A percentile compares a stretch with the other conserved stretches of the same genome.
These are phyloP conservation scores for Notoglanidium macrostoma DNA, from an alignment of 2,797 vertebrate genomes.

Conservation along the genomic window DNA sequence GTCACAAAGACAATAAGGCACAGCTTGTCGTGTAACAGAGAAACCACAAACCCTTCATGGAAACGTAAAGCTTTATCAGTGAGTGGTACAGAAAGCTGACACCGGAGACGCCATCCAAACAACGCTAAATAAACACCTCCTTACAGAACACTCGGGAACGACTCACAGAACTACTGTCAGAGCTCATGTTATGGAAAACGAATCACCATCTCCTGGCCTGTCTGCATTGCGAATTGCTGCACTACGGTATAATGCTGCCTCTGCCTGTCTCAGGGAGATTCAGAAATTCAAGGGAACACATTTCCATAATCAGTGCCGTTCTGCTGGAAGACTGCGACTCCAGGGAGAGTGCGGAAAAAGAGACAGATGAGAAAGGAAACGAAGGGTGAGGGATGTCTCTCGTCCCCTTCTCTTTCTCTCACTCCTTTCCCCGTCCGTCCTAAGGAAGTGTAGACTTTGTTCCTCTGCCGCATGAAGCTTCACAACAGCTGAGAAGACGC, in stretches of 20 bases:
- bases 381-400: background rate
- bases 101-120: background rate
- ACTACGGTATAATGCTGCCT: background rate
- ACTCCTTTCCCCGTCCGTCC: background rate
- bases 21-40: background rate
- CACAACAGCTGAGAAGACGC: constrained; percentile 5
- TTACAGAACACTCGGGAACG: background rate
- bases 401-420: background rate
- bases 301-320: constrained; percentile 28
- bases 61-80: background rate
- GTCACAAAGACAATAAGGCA: background rate
- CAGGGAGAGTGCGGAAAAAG: background rate
- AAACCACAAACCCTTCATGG: background rate
- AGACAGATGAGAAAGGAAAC: no score
- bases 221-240: background rate
- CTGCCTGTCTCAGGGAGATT: constrained; percentile 11
- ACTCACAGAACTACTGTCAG: background rate
- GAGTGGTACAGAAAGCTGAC: background rate
- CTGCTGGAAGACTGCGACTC: background rate
- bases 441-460: background rate
- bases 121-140: background rate
- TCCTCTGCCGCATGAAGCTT: background rate
- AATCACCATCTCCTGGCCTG: background rate
- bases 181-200: background rate
- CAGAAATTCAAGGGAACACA: background rate